Percentiles rank a stretch among this genome's conserved stretches.
Conservation (phyloP, 2,113 vertebrate species). For the Phaethon lepturus region DNA sequence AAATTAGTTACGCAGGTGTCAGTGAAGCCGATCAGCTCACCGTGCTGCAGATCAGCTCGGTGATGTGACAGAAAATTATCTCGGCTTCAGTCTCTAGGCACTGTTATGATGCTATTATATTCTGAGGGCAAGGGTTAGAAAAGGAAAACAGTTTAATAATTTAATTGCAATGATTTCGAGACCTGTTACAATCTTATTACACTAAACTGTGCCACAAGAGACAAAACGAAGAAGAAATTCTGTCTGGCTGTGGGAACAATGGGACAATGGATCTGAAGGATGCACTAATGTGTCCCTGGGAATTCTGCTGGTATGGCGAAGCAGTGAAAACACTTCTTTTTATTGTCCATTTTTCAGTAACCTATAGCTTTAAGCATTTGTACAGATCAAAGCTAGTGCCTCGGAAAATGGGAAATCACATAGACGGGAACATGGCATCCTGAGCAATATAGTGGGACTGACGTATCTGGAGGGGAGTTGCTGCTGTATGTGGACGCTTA, state of each 20-base stretch:
- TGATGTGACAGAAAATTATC: background rate
- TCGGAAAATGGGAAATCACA: background rate
- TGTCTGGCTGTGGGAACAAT: conserved; percentile 7
- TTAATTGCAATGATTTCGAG: conserved; percentile 40
- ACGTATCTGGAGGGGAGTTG: background rate
- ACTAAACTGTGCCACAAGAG: background rate
- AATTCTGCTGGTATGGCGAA: background rate
- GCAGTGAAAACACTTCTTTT: background rate
- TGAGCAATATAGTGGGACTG: background rate
- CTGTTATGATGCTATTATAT: conserved; percentile 21
- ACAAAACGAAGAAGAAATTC: conserved; percentile 20
- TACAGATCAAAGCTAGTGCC: background rate
- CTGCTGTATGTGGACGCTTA: background rate
- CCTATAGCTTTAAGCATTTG: background rate
- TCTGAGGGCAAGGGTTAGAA: conserved; percentile 30
- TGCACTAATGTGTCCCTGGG: background rate
- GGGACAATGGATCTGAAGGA: background rate
- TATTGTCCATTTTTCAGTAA: background rate
- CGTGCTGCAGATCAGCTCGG: background rate
- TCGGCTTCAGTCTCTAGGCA: background rate
- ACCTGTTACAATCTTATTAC: conserved; percentile 54
- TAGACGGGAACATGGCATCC: background rate
- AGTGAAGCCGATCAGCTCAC: background rate
- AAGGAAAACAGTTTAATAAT: conserved; percentile 36
- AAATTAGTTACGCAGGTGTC: conserved; percentile 1